Base-by-base conservation (phyloP, 2,888 invertebrate species). In the Camponotus fellah region DNA sequence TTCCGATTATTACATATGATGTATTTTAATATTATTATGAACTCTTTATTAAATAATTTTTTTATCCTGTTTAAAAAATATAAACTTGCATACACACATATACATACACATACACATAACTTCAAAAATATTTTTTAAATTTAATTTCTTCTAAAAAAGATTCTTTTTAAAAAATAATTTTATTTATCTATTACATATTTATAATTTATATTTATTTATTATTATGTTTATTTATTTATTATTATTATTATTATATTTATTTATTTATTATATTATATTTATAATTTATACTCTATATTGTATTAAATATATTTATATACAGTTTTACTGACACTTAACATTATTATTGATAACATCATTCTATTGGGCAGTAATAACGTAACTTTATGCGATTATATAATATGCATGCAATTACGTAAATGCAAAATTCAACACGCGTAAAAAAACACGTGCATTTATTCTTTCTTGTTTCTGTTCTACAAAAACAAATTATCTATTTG, bases 21-120 rank as follows among this genome's bases (percentile, higher is more conserved):
- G n/a, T 6, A 56, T 74, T 62, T 74, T 60, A 32, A 74, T 43
- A 74, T 74, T 43, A n/a, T 8, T 49, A 6, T 5, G 5, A 49
- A 49, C 8, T 49, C n/a, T 49, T 49, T 17, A n/a, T 49, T n/a
- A 49, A 49, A n/a, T 49, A 49, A 17, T 71, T 71, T 9, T 71
- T 5, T 17, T 56, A 56, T 21, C 6, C 2, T 0, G 4, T 10
- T 53, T 32, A 53, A 37, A 53, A 71, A n/a, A 3, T 14, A 3
- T 66, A 34, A n/a, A 69, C 0, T 21, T 10, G 26, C 10, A 37
- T 6, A 4, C 6, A 49, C 49, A 49, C 49, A 49, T 26, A 26
- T 1, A 26, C 26, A 26, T 26, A 26, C 26, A 26, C 26, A 26
- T 26, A 26, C 26, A 26, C 26, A 26, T 2, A 34, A 14, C 14